A percentile compares a stretch with the other conserved stretches of the same genome.
Conservation (phyloP, 1,140 invertebrate species). For the Cydia strobilella region DNA sequence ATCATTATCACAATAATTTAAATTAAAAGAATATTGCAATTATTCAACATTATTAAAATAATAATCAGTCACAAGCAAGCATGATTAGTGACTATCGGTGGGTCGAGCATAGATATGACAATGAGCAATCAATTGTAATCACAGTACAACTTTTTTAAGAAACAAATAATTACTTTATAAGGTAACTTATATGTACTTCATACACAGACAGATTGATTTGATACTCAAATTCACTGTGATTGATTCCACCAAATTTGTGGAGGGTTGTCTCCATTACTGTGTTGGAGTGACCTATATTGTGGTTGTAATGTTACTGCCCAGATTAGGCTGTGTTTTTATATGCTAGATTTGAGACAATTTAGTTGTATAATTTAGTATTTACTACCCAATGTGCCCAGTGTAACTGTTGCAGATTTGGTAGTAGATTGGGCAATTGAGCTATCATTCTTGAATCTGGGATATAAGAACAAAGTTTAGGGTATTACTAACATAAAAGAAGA, state of each 20-base stretch:
- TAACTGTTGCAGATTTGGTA: no score
- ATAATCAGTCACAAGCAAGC: constrained; percentile 16
- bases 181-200: background rate
- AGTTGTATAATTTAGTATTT: no score
- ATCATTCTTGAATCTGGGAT: no score
- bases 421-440: no score
- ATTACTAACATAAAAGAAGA: background rate
- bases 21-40: background rate
- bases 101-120: constrained; percentile 11
- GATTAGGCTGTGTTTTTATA: no score
- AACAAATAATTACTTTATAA: background rate
- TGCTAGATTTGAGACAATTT: no score
- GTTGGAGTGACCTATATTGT: no score
- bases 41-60: constrained; percentile 17
- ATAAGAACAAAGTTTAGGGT: background rate
- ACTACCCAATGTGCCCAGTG: no score
- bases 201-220: no score
- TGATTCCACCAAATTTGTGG: background rate
- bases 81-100: constrained; percentile 27
- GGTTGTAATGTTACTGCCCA: no score
- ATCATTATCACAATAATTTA: constrained; percentile 14
- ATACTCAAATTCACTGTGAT: background rate
- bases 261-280: no score
- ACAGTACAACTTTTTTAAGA: constrained; percentile 1
- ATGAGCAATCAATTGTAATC: constrained; percentile 28